Evolutionary conservation across 2,797 vertebrate species (phyloP).

Genomic region (Oryzias sinensis): DNA sequence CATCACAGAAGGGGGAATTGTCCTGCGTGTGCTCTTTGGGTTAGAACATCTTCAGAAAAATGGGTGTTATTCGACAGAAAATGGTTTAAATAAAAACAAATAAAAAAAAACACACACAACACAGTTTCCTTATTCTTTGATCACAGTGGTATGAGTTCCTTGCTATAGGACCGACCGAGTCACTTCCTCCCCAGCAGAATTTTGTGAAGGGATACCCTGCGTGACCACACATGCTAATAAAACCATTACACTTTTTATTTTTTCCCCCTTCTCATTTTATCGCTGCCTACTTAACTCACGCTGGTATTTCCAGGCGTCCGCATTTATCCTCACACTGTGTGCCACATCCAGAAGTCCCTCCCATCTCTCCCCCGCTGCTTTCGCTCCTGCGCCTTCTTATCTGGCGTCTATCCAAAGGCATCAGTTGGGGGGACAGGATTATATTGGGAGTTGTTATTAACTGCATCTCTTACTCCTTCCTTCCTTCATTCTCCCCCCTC

Average conservation of each 20-base stretch:
- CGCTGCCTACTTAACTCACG: slow-evolving; percentile 41
- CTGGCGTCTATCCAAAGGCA: slow-evolving; percentile 61
- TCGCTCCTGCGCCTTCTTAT: slow-evolving; percentile 60
- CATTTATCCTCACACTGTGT: slow-evolving; percentile 42
- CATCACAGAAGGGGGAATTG: slow-evolving; percentile 11
- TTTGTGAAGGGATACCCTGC: slow-evolving; percentile 6
- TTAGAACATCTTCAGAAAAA: slow-evolving; percentile 13
- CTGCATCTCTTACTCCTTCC: slow-evolving; percentile 57
- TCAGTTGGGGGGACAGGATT: slow-evolving; percentile 62
- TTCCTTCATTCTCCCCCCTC: slow-evolving; percentile 33
- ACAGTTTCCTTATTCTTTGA: neutral
- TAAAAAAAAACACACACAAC: neutral
- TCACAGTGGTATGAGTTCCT: slow-evolving; percentile 12
- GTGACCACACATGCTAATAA: slow-evolving; percentile 17
- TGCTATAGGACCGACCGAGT: slow-evolving; percentile 2
- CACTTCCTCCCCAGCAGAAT: slow-evolving; percentile 5
- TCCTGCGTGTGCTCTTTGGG: slow-evolving; percentile 1
- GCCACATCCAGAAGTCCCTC: slow-evolving; percentile 36
- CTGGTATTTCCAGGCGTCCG: slow-evolving; percentile 58
- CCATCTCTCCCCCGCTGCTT: slow-evolving; percentile 36
- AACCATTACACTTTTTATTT: slow-evolving; percentile 19
- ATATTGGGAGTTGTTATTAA: slow-evolving; percentile 72
- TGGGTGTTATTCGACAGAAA: slow-evolving; percentile 7
- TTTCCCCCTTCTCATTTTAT: slow-evolving; percentile 22
- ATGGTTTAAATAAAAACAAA: neutral